Percentiles rank a stretch among this genome's conserved stretches.
phyloP scores from a whole-genome alignment of 2,888 invertebrate genomes.

The Cheilosia vernalis region DNA sequence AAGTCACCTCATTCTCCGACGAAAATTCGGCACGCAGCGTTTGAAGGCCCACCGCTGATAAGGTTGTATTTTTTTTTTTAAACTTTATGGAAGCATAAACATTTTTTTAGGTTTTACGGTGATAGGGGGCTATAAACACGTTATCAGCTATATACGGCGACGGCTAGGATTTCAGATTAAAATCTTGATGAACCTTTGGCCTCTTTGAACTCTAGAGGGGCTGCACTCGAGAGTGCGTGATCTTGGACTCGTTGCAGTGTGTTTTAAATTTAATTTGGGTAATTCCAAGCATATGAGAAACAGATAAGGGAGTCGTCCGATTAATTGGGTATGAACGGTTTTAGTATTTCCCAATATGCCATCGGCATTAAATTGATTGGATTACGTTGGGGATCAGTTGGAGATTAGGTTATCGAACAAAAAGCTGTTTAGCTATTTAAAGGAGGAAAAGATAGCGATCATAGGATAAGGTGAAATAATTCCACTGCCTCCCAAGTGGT shows the following conservation, averaged over 20 bases:
- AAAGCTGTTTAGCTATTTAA: constrained; percentile 6
- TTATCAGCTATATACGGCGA: constrained; percentile 17
- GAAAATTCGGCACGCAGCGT: constrained; percentile 7
- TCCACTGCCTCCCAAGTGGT: neutral
- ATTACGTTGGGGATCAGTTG: neutral
- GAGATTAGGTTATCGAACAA: constrained; percentile 2
- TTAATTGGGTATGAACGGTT: constrained; percentile 26
- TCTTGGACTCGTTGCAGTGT: neutral
- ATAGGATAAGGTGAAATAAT: neutral
- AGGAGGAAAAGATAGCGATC: neutral
- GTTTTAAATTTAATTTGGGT: constrained; percentile 26
- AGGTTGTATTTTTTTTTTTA: neutral
- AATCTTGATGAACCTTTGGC: constrained; percentile 17
- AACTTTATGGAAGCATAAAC: constrained; percentile 1
- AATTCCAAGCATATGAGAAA: constrained; percentile 12
- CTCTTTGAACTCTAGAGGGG: constrained; percentile 12
- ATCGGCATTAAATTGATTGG: neutral
- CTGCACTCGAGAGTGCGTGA: constrained; percentile 7
- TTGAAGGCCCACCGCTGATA: constrained; percentile 25
- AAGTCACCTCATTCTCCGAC: constrained; percentile 41
- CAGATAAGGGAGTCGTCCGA: neutral
- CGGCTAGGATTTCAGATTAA: neutral
- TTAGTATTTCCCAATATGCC: neutral
- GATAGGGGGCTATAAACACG: constrained; percentile 4
- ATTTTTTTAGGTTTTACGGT: neutral